Conservation (phyloP, 2,888 invertebrate genomes). For the Cotesia congregata region DNA sequence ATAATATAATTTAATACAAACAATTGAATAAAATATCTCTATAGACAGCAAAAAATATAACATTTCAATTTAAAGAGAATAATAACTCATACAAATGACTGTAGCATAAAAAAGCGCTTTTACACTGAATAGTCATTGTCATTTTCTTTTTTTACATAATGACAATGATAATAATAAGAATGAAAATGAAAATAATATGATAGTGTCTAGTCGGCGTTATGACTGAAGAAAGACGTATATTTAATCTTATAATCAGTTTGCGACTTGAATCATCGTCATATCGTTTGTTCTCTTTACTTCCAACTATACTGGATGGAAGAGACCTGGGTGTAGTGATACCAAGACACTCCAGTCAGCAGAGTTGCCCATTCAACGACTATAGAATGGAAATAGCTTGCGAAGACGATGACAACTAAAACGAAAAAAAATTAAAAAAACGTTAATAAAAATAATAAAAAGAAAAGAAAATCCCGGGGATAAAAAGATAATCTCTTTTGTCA, state of each 20-base stretch:
- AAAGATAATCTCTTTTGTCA: constrained; percentile 41
- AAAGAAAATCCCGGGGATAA: constrained; percentile 5
- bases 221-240: constrained; percentile 25
- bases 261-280: constrained; percentile 39
- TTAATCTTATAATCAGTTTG: constrained; percentile 38
- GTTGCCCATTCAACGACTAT: neutral
- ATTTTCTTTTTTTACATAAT: neutral
- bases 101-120: neutral
- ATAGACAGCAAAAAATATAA: too few species aligned
- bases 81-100: neutral
- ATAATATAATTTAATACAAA: too few species aligned
- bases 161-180: neutral
- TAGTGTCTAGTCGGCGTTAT: neutral
- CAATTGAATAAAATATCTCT: too few species aligned
- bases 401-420: neutral
- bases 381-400: neutral
- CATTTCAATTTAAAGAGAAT: neutral
- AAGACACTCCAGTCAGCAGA: constrained; percentile 3
- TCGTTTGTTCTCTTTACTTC: constrained; percentile 7
- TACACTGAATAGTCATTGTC: neutral
- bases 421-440: neutral
- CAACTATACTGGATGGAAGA: neutral
- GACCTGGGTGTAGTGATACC: too few species aligned
- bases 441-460: neutral
- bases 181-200: neutral